Evolutionary conservation across 1,140 invertebrate genomes (phyloP), one percentile per base, ranked within the genome.

Genomic region (Eriocheir sinensis): DNA sequence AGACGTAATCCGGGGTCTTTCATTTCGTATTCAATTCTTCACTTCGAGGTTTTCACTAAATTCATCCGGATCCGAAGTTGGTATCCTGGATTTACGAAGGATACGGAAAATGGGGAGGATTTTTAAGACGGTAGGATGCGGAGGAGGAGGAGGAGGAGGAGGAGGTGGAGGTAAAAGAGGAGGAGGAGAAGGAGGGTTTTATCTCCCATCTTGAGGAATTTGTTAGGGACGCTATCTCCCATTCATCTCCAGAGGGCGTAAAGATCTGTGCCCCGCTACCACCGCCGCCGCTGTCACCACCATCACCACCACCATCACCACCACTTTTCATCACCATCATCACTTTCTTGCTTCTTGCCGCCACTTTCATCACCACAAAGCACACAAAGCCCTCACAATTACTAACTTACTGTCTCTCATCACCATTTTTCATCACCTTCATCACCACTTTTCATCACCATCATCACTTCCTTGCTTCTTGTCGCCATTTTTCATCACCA

Each of bases 201-300:
- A 92, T 92, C 91, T 38, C 41, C 27, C 91, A 92, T 81, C 80
- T 86, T 93, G 81, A 83, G 53, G 91, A 93, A 53, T 93, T 93
- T 93, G 81, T 93, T 93, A 41, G 17, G 36, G 91, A 86, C 81
- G 32, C 53, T 93, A 93, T 93, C 91, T 36, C 2, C 72, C 32
- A 36, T 85, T 21, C 91, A 93, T 93, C 91, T 85, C 17, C 41
- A 34, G 80, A 32, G 30, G 91, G 80, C 81, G 91, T 48, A 32
- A 93, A 30, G 34, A 93, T 53, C 81, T 34, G 38, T 53, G 17
- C 41, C 79, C 6, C 21, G 21, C 81, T n/a, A 6, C 81, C 81
- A n/a, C 81, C 34, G 38, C 81, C 17, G 27, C 81, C 81, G 27
- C 81, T 12, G 27, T n/a, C 27, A 72, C 53, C 53, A 72, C 53